Percentiles rank a stretch among this genome's conserved stretches.
phyloP scores from a whole-genome alignment of 2,113 vertebrate genomes.

The Epinephelus cyanopodus region DNA sequence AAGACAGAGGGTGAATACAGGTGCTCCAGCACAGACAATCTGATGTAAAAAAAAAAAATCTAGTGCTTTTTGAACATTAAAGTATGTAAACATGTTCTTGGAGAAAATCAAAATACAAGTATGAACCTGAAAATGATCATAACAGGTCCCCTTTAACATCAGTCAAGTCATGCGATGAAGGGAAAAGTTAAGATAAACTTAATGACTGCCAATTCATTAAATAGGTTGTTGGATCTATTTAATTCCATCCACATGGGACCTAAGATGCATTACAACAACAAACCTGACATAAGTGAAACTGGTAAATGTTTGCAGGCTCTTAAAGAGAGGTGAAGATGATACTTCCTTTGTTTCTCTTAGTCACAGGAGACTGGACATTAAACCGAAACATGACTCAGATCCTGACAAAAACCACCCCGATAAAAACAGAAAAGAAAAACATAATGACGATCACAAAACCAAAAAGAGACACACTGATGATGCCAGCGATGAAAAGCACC shows the following conservation, averaged over 20 bases:
- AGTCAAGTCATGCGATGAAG: not conserved
- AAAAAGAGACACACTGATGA: slow-evolving; percentile 48
- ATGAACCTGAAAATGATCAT: no score
- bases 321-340: slow-evolving; percentile 34
- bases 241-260: not conserved
- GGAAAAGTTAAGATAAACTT: not conserved
- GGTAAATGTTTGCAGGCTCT: not conserved
- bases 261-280: not conserved
- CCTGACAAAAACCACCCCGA: slow-evolving; percentile 69
- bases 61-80: no score
- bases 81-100: no score
- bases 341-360: slow-evolving; percentile 70
- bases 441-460: slow-evolving; percentile 46
- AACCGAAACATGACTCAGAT: slow-evolving; percentile 61
- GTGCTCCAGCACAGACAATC: no score
- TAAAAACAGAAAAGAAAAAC: slow-evolving; percentile 71
- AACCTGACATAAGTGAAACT: not conserved
- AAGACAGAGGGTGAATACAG: no score
- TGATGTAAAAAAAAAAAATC: no score
- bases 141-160: not conserved
- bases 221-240: not conserved
- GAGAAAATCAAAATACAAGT: no score
- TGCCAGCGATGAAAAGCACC: slow-evolving; percentile 51
- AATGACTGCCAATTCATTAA: not conserved
- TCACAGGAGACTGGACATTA: slow-evolving; percentile 69